A percentile compares a stretch with the other conserved stretches of the same genome.
Conservation (phyloP, 2,888 invertebrate species). For the Lepidocyrtoides sp. region DNA sequence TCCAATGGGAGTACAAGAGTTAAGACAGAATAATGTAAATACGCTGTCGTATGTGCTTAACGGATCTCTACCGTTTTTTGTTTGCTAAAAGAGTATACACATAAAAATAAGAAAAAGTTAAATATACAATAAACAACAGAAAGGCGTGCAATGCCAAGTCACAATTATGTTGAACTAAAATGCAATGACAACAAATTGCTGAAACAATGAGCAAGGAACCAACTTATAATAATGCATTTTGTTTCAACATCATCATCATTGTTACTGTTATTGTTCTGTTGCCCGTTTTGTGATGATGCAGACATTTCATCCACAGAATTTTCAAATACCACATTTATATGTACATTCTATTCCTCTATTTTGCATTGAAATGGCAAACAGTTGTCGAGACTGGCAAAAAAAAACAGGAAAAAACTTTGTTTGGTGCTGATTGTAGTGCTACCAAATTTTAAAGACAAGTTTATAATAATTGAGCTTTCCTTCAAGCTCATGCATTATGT, state of each 20-base stretch:
- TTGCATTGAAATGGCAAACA: slow-evolving; percentile 57
- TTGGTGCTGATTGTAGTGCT: background rate
- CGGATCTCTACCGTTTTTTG: slow-evolving; percentile 29
- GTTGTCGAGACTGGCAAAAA: slow-evolving; percentile 7
- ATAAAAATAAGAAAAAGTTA: background rate
- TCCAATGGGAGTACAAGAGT: slow-evolving; percentile 30
- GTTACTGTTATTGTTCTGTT: slow-evolving; percentile 2
- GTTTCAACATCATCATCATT: background rate
- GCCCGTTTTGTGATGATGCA: background rate
- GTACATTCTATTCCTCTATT: too few relatives aligned
- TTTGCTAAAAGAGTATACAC: slow-evolving; percentile 43
- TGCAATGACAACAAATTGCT: slow-evolving; percentile 42
- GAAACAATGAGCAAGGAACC: background rate
- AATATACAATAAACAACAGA: background rate
- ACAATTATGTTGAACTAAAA: slow-evolving; percentile 7
- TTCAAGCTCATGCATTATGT: too few relatives aligned
- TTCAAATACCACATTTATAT: background rate
- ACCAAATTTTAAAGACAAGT: slow-evolving; percentile 57
- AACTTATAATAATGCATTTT: background rate
- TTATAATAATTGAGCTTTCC: too few relatives aligned
- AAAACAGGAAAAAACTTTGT: slow-evolving; percentile 32
- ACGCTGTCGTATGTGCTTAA: slow-evolving; percentile 44
- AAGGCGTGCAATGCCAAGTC: too few relatives aligned
- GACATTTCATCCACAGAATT: background rate
- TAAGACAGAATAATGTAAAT: slow-evolving; percentile 48